phyloP scores from a whole-genome alignment of 2,888 invertebrate genomes.

The Chelonus formosanus region DNA sequence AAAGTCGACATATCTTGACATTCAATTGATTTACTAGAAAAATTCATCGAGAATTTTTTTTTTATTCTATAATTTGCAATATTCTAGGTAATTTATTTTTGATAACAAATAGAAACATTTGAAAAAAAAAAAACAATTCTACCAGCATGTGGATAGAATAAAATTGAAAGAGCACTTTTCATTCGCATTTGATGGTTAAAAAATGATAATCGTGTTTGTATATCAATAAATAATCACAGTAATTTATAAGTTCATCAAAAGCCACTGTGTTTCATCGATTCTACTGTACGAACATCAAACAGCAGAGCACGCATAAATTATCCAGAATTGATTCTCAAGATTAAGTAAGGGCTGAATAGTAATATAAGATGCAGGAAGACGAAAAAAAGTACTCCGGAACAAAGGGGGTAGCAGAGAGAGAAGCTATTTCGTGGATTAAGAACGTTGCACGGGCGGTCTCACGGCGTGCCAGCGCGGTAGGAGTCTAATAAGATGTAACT shows the following conservation, averaged over 20 bases:
- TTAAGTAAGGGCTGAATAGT: constrained; percentile 2
- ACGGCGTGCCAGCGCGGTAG: constrained; percentile 61
- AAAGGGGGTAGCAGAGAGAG: constrained; percentile 40
- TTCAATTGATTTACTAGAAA: too few species aligned
- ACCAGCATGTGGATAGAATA: too few species aligned
- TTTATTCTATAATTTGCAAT: too few species aligned
- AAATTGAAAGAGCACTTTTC: too few species aligned
- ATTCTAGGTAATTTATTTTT: too few species aligned
- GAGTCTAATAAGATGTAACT: constrained; percentile 65
- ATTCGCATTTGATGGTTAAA: too few species aligned
- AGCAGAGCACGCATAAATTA: not conserved
- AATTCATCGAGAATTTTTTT: too few species aligned
- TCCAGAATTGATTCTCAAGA: constrained; percentile 2
- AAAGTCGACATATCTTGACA: too few species aligned
- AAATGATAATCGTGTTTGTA: too few species aligned
- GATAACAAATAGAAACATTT: too few species aligned
- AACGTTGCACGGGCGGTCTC: constrained; percentile 59
- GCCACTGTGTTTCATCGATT: not conserved
- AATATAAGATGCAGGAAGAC: constrained; percentile 2
- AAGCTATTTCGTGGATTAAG: constrained; percentile 61
- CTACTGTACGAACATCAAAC: not conserved
- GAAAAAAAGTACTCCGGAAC: constrained; percentile 7
- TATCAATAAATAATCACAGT: too few species aligned
- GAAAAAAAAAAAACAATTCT: too few species aligned
- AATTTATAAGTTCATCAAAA: not conserved